Percentiles rank a stretch among this genome's conserved stretches.
Conservation (phyloP, 2,888 invertebrate genomes). For the Pedicia rivosa region DNA sequence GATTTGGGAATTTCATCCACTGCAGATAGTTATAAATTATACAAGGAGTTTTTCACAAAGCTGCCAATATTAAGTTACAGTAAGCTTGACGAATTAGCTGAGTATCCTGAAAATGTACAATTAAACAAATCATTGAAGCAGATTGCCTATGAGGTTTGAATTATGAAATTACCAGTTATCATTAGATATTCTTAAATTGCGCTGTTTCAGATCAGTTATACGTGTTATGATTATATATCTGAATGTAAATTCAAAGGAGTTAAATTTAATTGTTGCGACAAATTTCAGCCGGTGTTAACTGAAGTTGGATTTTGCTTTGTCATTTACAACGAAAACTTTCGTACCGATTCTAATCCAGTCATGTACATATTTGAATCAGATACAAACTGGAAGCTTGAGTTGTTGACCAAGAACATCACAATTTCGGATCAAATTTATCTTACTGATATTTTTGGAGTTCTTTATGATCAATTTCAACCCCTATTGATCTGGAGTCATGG, state of each 20-base stretch:
- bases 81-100: no score
- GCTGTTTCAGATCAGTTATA: background rate
- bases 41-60: background rate
- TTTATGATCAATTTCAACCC: background rate
- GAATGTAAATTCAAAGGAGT: background rate
- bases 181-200: background rate
- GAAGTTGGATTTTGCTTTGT: conserved; percentile 1
- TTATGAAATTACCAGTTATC: no score
- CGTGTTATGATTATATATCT: background rate
- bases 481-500: background rate
- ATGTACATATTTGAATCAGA: conserved; percentile 1
- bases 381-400: background rate
- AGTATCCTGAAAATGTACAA: no score
- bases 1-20: no score
- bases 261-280: background rate
- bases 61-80: background rate
- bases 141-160: no score
- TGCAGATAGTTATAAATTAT: background rate
- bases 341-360: no score
- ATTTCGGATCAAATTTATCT: background rate
- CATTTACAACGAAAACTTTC: background rate
- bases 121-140: no score
- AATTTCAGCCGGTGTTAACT: background rate
- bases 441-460: background rate
- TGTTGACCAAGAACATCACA: background rate